Base-by-base conservation (phyloP, 1,140 invertebrate genomes). In the Drosophila ananassae region DNA sequence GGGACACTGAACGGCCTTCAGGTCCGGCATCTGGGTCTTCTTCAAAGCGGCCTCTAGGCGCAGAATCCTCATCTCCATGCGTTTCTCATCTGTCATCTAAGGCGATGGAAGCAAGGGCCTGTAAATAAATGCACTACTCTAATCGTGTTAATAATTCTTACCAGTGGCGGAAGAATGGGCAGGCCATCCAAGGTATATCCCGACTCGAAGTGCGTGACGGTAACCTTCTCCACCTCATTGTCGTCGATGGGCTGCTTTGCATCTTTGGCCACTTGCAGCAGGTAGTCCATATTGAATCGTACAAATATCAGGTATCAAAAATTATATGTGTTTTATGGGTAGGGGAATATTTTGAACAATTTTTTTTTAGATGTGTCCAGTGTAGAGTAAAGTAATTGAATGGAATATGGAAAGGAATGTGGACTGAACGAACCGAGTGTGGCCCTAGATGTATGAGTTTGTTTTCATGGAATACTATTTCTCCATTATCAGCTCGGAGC, bases 111-210 rank as follows among this genome's bases (percentile, higher is more conserved):
- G 21, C 0, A 21, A 37, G 10, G n/a, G 10, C 32, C 32, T 32
- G 3, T n/a, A 17, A 25, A 17, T 9, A n/a, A 21, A 21, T 13
- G 9, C 21, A 37, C 17, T n/a, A 0, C 1, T 3, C 2, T 7
- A 24, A 24, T 3, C 12, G 0, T 12, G 30, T 2, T 7, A 52
- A 4, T n/a, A 37, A 12, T 37, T 12, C 78, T 51, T 21, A 85
- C 82, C 74, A 85, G 1, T 0, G 82, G 82, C 0, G 82, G 44
- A 34, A 85, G 12, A 10, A 85, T 85, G 22, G 62, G 56, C 0
- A 21, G 6, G 1, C 71, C 82, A 6, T 72, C 34, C 2, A 78
- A 6, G 12, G 28, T 39, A 6, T 41, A 85, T 0, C 51, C 17
- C 0, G 82, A 85, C 7, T 39, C 37, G 30, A 52, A 87, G 3